Evolutionary conservation across 92 coral and sea anemone genomes (phyloP), one percentile per base, ranked within the genome.

Genomic region (Phenganax stokvisi): DNA sequence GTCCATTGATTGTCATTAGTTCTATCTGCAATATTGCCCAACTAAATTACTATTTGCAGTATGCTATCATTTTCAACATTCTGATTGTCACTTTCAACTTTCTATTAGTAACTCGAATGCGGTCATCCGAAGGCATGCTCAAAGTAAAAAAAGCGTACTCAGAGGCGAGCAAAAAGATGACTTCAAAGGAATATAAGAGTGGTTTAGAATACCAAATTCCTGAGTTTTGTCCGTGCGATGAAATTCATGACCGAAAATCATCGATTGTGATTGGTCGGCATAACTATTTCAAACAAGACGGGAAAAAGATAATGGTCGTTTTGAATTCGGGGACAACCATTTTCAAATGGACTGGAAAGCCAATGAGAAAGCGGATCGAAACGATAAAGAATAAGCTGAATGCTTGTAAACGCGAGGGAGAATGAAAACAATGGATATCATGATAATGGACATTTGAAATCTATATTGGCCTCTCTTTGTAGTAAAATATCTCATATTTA

Each of bases 311-410:
- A n/a, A 31, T 13, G 55, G 25, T 71, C 56, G 56, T 71, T n/a
- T 25, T 71, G 55, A 44, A 71, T 71, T 13, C 76, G 9, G 76
- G 55, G 25, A 71, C 76, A 25, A 71, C 56, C 31, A 71, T 71
- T 44, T 47, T 16, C 3, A 71, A 71, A 25, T 71, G n/a, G 3
- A 29, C 54, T 8, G 76, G 76, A 47, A 71, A 27, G 56, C 2
- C 13, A 51, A 71, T 44, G 76, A 71, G n/a, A 56, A 28, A 8
- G 8, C 55, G 10, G 20, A 31, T 71, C 7, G 51, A 51, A 71
- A 71, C 31, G 76, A 44, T 59, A 16, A 59, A 59, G 65, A 59
- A 15, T 12, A 16, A 59, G 10, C 65, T 59, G 17, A 3, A 6
- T 9, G 65, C 65, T 59, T 59, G 65, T 9, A 59, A 59, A 59